Base-by-base conservation (phyloP, 2,888 invertebrate species). In the Aporophyla lueneburgensis region DNA sequence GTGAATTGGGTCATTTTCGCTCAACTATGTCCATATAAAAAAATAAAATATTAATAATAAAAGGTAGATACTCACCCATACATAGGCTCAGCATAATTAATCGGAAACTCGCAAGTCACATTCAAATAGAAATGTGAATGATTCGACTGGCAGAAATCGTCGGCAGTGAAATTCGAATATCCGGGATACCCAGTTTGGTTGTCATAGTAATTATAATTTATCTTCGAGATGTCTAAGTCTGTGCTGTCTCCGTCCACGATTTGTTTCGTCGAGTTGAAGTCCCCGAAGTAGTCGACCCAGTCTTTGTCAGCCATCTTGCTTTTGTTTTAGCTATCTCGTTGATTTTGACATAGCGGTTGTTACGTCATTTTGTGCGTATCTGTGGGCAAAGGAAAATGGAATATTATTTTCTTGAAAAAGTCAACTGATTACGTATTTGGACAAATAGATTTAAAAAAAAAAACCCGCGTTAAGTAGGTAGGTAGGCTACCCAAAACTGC, bases 51-150 rank as follows among this genome's bases (percentile, higher is more conserved):
- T 16, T 16, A 19, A 59, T 19, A 9, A 9, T 33, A 33, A 19
- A 59, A 33, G 58, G 58, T 7, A 49, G 2, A 16, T 21, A 95
- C 95, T 93, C 81, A 96, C 85, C 98, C 98, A 93, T 98, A 98
- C 93, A 98, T 97, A 46, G 98, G 98, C 76, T 97, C 97, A 1
- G 98, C 98, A 93, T 97, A 97, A 71, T 96, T 95, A 76, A 98
- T 97, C 0, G 95, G 98, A 88, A 97, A 97, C 87, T 98, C 97
- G 78, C 97, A 97, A 0, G 98, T 98, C 0, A 98, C 97, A 91
- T 98, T 98, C 78, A 98, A 90, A 87, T 97, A 97, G 0, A 93
- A 92, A 70, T 96, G 96, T 0, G 96, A 95, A 74, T 94, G 89
- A 65, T 96, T 96, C 2, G 96, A 95, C 6, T 92, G 87, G 78